Base-by-base conservation (phyloP, 1,140 invertebrate species). In the Triops longicaudatus region DNA sequence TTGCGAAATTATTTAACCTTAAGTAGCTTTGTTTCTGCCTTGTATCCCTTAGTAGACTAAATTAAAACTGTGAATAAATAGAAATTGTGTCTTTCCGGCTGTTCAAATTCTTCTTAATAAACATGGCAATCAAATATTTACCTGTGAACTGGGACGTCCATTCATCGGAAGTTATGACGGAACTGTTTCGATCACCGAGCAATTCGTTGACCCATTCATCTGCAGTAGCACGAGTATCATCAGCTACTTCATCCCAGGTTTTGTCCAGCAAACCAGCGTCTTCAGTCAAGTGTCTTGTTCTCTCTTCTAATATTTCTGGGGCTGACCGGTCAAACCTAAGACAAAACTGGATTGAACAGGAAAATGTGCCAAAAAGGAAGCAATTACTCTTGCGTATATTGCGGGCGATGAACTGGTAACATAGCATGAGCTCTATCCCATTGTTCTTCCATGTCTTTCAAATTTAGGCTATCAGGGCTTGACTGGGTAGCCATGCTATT, bases 121-220 rank as follows among this genome's bases (percentile, higher is more conserved):
- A 37, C 7, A 37, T 37, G 2, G 7, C 31, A 37, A 7, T 2
- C 2, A 37, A 22, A 63, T 3, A 63, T 11, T 44, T 63, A 63
- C 50, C 50, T 14, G 17, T 63, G 50, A 63, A 63, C 50, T 63
- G 50, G 6, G 14, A 17, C 10, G 50, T 63, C 50, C 50, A 63
- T n/a, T 63, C 50, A 63, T 63, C 50, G 17, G 50, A 22, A 6
- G 50, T 63, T 63, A 22, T 6, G 6, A 63, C 50, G 22, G 50
- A n/a, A 17, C 2, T 63, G 17, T 17, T 63, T 12, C 22, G 50
- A 1, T 63, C 50, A 22, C 50, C 50, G 17, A 63, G 50, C 17
- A 63, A 63, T 63, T 63, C 50, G 50, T 63, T 17, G 17, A 63
- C 50, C 50, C 50, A 63, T 17, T 63, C 50, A 63, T 63, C 50